These are phyloP conservation scores for Orthonyx spaldingii DNA, from an alignment of 2,113 vertebrate species.

Conservation along the genomic window DNA sequence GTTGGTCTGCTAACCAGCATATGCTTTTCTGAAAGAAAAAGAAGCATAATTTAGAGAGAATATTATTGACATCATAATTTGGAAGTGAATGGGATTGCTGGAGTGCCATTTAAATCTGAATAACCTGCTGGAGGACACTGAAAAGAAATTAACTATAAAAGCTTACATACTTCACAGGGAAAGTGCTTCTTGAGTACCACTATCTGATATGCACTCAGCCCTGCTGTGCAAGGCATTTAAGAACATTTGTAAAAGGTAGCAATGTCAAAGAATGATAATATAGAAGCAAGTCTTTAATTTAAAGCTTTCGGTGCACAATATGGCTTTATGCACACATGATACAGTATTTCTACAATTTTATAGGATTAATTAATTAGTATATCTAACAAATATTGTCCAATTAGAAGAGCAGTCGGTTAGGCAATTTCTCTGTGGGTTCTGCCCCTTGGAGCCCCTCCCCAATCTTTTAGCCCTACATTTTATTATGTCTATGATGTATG, in stretches of 20 bases:
- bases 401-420: not conserved
- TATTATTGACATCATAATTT: not conserved
- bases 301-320: not conserved
- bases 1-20: not conserved
- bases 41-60: not conserved
- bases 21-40: not conserved
- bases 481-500: not conserved
- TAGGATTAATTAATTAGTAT: not conserved
- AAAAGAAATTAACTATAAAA: not conserved
- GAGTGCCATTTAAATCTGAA: not conserved
- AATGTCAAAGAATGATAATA: not conserved
- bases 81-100: not conserved
- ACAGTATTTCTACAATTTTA: not conserved
- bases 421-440: not conserved
- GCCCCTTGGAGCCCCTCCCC: not conserved
- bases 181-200: not conserved
- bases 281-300: not conserved
- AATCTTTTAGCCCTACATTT: not conserved
- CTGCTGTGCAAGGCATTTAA: not conserved
- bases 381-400: not conserved
- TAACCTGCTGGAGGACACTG: not conserved
- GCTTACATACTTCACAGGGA: not conserved
- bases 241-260: not conserved
- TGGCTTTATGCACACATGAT: rapidly evolving
- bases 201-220: not conserved